Evolutionary conservation across 2,113 vertebrate genomes (phyloP), one percentile per base, ranked within the genome.

Genomic region (Pomatostomus ruficeps): DNA sequence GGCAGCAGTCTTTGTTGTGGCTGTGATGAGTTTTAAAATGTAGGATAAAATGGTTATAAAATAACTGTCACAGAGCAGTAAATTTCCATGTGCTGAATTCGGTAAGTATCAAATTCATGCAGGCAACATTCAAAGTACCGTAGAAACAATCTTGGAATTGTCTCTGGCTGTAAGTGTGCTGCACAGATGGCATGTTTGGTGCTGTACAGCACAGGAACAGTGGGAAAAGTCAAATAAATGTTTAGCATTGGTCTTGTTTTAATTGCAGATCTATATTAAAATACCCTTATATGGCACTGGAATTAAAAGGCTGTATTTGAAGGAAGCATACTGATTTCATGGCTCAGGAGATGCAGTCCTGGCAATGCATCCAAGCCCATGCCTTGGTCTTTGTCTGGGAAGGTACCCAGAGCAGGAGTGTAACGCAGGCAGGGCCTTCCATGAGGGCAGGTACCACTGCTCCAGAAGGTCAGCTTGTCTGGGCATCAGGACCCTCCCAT

Each of bases 161-260:
- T 96, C 88, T 92, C 87, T 94, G 90, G 67, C 93, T 95, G 96
- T 82, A 85, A 93, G 96, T 74, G 58, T 97, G 96, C 84, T 97
- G 73, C 71, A 54, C 97, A 98, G 96, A 97, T 97, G 97, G 85
- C 66, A 70, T 31, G 29, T 88, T 95, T 95, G 94, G 95, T n/a
- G 42, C 72, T 92, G 78, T 91, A 72, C 95, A 97, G 96, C 80
- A 45, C 68, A 38, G 95, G 77, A 97, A 91, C 91, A 80, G 70
- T 71, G 71, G 67, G 89, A 96, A 97, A 97, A 98, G 80, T 79
- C 93, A 97, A 97, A 93, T 87, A 96, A 97, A 95, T 55, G 28
- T 89, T 95, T 88, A 91, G 95, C 92, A 93, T 91, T 82, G 75
- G 83, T 95, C 63, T 93, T 61, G 14, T 96, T 97, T 97, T 97